phyloP scores from a whole-genome alignment of 2,113 vertebrate genomes.

The Eupsittula cactorum region DNA sequence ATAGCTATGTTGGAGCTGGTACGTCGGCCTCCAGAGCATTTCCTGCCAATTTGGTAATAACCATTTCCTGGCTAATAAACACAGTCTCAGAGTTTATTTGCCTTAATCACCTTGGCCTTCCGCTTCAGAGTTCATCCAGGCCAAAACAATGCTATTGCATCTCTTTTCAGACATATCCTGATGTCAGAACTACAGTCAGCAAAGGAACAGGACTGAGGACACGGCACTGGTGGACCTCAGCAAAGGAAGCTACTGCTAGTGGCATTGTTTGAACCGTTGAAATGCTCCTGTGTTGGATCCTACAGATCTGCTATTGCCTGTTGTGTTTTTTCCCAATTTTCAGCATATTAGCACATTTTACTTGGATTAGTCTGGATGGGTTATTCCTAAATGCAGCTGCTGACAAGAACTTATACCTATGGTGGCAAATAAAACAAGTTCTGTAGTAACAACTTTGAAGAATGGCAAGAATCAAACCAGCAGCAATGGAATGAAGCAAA shows the following conservation, averaged over 20 bases:
- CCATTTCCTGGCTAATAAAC: constrained; percentile 55
- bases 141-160: constrained; percentile 6
- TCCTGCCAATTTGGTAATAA: constrained; percentile 37
- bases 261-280: background rate
- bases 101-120: constrained; percentile 46
- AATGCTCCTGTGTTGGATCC: background rate
- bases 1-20: background rate
- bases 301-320: background rate
- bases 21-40: background rate
- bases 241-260: background rate
- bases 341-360: background rate
- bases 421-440: background rate
- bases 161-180: background rate
- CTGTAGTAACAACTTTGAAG: background rate
- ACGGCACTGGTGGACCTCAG: background rate
- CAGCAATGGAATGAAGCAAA: background rate
- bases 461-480: background rate
- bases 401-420: background rate
- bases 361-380: background rate
- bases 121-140: constrained; percentile 9
- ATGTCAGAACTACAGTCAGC: background rate
- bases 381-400: background rate
- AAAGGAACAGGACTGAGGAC: background rate
- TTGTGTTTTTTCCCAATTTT: background rate
- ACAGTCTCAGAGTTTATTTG: background rate